Evolutionary conservation across 1,140 invertebrate genomes (phyloP).

Genomic region (Heliconius congener): DNA sequence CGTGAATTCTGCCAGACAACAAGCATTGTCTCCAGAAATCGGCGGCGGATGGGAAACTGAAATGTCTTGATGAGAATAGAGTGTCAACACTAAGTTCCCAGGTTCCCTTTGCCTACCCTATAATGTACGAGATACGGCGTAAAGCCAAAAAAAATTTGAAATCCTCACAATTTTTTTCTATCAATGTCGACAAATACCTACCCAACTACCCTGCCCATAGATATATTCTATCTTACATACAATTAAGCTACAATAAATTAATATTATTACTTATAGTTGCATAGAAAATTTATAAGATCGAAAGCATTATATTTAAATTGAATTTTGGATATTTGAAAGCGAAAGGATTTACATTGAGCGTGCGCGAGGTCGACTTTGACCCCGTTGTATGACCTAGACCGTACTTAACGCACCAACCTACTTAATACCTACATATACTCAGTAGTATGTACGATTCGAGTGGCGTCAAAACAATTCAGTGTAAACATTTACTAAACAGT

Average conservation of each 20-base stretch:
- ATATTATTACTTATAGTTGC: no score
- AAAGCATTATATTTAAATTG: neutral
- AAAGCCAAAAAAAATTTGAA: neutral
- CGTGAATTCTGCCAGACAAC: neutral
- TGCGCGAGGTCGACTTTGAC: constrained; percentile 66
- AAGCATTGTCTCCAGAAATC: neutral
- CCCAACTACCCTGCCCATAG: no score
- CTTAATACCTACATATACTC: constrained; percentile 25
- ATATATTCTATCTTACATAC: no score
- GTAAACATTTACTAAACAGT: constrained; percentile 18
- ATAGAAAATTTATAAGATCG: neutral
- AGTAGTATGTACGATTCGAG: constrained; percentile 18
- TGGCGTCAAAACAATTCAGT: constrained; percentile 27
- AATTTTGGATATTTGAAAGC: constrained; percentile 43
- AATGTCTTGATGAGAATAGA: neutral
- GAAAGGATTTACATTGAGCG: constrained; percentile 49
- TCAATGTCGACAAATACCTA: no score
- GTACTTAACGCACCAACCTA: constrained; percentile 43
- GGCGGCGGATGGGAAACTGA: neutral
- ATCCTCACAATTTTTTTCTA: no score
- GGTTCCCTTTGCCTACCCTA: neutral
- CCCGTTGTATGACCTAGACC: constrained; percentile 67
- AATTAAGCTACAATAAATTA: no score
- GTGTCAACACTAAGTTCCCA: neutral
- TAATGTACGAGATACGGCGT: neutral